These are phyloP conservation scores for Microcaecilia unicolor DNA, from an alignment of 2,797 vertebrate genomes.

Conservation along the genomic window DNA sequence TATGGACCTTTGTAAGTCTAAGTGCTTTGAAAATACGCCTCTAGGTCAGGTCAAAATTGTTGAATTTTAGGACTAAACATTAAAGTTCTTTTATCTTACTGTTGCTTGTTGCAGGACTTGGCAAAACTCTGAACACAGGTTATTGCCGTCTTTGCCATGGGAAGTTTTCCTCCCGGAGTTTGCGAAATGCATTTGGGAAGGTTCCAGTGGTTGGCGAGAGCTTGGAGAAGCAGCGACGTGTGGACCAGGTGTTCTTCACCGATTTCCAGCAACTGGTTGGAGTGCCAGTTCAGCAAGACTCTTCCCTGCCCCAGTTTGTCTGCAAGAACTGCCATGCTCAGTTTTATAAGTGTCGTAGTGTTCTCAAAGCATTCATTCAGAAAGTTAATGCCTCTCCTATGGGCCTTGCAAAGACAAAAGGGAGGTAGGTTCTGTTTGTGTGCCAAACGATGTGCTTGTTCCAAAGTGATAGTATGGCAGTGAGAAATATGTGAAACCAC, in stretches of 20 bases:
- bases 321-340: constrained; percentile 88
- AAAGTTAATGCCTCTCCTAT: constrained; percentile 70
- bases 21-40: no score
- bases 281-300: constrained; percentile 70
- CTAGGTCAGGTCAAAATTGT: no score
- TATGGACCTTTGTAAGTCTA: no score
- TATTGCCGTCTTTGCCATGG: constrained; percentile 90
- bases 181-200: constrained; percentile 73
- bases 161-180: constrained; percentile 78
- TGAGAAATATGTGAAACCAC: no score
- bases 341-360: constrained; percentile 88
- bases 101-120: constrained; percentile 35
- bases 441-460: no score
- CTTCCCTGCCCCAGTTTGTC: constrained; percentile 72
- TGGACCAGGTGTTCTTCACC: constrained; percentile 65
- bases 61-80: no score
- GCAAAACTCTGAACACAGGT: constrained; percentile 47
- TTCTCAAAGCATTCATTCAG: constrained; percentile 79
- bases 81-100: no score
- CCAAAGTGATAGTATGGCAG: no score
- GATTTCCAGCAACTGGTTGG: constrained; percentile 88
- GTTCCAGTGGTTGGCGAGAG: constrained; percentile 44
- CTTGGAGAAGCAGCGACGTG: constrained; percentile 29
- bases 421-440: constrained; percentile 63
- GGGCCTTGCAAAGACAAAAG: constrained; percentile 32